phyloP scores from a whole-genome alignment of 2,797 vertebrate genomes.

The Muscicapa comitata region DNA sequence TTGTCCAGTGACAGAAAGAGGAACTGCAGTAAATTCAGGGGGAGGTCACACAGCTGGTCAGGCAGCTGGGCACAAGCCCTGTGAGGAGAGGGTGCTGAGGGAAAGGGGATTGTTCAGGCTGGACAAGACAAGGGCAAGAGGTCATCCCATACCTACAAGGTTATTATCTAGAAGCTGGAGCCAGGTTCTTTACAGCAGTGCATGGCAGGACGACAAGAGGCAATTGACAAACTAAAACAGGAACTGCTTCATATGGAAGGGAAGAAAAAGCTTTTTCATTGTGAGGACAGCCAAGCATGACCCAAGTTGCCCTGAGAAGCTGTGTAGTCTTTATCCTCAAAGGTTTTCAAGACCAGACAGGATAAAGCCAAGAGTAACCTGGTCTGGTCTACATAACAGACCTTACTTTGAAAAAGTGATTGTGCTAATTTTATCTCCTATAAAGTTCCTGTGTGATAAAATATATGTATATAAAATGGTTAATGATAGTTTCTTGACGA shows the following conservation, averaged over 20 bases:
- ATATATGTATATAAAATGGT: not conserved
- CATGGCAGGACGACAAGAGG: not conserved
- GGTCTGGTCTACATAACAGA: not conserved
- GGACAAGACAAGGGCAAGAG: not conserved
- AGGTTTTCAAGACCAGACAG: not conserved
- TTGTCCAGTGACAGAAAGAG: not conserved
- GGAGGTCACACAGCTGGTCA: not conserved
- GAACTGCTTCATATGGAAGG: not conserved
- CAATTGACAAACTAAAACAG: not conserved
- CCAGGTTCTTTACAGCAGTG: not conserved
- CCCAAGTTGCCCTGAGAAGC: not conserved
- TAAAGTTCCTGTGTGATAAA: not conserved
- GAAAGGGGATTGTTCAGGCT: not conserved
- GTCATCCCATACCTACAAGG: not conserved
- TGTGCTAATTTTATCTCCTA: not conserved
- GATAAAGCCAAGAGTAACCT: not conserved
- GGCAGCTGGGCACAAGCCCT: not conserved
- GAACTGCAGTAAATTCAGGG: not conserved
- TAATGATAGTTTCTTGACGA: not conserved
- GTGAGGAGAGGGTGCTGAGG: not conserved
- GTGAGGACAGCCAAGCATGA: not conserved
- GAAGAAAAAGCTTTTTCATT: not conserved
- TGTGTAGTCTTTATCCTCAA: not conserved
- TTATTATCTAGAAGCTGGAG: not conserved
- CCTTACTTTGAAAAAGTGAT: not conserved